Percentiles rank a stretch among this genome's conserved stretches.
phyloP scores from a whole-genome alignment of 2,797 vertebrate species.

The Tapirus indicus region DNA sequence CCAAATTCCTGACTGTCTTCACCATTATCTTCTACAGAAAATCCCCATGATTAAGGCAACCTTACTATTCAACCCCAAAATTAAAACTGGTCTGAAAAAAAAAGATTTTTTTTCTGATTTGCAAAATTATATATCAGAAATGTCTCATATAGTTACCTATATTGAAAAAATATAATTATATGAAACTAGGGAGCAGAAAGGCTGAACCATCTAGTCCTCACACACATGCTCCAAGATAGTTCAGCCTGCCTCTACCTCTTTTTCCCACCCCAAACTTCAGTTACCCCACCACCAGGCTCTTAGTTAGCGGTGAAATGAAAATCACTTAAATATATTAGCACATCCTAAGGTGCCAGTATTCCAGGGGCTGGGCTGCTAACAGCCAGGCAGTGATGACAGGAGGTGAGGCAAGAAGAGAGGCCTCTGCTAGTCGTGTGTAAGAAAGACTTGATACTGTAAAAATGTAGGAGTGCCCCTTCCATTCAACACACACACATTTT shows the following conservation, averaged over 20 bases:
- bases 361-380: neutral
- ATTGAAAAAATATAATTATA: neutral
- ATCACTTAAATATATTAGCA: neutral
- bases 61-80: neutral
- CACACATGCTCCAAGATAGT: neutral
- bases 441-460: neutral
- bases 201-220: neutral
- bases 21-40: neutral
- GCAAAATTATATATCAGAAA: neutral
- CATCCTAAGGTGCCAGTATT: neutral
- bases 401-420: neutral
- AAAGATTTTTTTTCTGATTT: neutral
- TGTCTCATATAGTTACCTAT: neutral
- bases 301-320: neutral
- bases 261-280: neutral
- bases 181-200: neutral
- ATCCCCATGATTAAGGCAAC: neutral
- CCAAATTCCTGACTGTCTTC: constrained; percentile 25
- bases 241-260: neutral
- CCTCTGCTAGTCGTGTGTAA: neutral
- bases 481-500: neutral
- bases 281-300: neutral
- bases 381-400: neutral
- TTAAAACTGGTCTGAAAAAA: neutral
- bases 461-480: neutral